Evolutionary conservation across 92 coral and sea anemone genomes (phyloP).

Genomic region (Parazoanthus darwini): DNA sequence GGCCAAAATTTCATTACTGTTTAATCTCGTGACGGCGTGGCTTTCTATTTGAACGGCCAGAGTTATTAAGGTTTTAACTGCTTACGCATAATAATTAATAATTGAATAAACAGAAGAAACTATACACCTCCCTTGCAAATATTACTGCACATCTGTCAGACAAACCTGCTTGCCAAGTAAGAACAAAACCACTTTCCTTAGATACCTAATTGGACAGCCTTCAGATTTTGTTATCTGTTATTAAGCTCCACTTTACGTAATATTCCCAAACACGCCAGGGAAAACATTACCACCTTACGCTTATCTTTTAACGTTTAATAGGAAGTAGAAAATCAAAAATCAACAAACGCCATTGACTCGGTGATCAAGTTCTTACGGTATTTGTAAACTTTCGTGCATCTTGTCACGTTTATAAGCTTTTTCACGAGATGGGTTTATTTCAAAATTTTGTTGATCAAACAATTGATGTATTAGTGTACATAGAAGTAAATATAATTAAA

Average conservation of each 20-base stretch:
- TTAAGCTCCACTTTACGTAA: not conserved
- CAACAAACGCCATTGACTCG: not conserved
- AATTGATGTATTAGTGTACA: not conserved
- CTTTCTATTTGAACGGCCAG: not conserved
- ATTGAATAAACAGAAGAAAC: slow-evolving; percentile 28
- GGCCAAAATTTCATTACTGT: not conserved
- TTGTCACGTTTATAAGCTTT: slow-evolving; percentile 12
- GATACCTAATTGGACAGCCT: not conserved
- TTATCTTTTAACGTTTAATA: not conserved
- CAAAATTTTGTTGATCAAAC: slow-evolving; percentile 15
- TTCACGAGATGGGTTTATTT: not conserved
- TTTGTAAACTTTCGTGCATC: slow-evolving; percentile 14
- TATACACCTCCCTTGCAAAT: not conserved
- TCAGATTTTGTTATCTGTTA: not conserved
- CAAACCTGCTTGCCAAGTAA: not conserved
- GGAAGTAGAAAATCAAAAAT: slow-evolving; percentile 6
- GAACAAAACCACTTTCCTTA: not conserved
- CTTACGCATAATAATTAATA: not conserved
- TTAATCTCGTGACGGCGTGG: not conserved
- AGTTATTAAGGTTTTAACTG: not conserved
- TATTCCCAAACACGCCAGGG: not conserved
- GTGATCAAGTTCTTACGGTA: not conserved
- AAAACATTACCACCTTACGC: not conserved
- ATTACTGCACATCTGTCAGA: not conserved
- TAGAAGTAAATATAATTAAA: not conserved